Percentiles rank a stretch among this genome's conserved stretches.
These are phyloP conservation scores for Papilio aristodemus DNA, from an alignment of 1,140 invertebrate genomes.

Conservation along the genomic window DNA sequence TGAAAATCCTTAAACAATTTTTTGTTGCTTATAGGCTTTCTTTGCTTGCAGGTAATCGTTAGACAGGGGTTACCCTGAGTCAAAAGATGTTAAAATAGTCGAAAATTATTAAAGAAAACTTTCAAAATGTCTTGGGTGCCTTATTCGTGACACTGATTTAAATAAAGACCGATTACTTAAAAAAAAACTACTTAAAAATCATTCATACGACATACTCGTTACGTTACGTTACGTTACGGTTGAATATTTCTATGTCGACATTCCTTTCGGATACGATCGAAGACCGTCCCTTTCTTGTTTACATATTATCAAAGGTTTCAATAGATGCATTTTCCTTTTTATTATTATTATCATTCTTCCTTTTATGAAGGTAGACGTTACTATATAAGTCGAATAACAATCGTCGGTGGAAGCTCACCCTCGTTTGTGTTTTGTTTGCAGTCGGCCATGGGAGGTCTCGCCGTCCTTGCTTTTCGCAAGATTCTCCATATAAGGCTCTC, in stretches of 20 bases:
- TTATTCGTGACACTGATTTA: no score
- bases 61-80: no score
- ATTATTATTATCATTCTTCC: conserved; percentile 62
- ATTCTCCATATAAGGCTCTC: conserved; percentile 49
- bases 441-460: conserved; percentile 54
- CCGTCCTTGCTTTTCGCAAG: conserved; percentile 57
- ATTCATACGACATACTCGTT: neutral
- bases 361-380: conserved; percentile 64
- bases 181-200: no score
- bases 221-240: no score
- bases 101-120: no score
- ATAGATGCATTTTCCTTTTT: conserved; percentile 63
- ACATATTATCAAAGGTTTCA: conserved; percentile 48
- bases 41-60: no score
- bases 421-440: conserved; percentile 61
- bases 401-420: conserved; percentile 65
- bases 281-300: conserved; percentile 35
- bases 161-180: no score
- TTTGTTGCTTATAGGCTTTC: no score
- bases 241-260: neutral
- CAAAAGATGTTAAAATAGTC: no score
- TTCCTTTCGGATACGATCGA: neutral
- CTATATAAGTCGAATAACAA: conserved; percentile 73
- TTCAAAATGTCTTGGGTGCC: no score
- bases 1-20: no score